phyloP scores from a whole-genome alignment of 1,140 invertebrate genomes.

The Luehdorfia chinensis region DNA sequence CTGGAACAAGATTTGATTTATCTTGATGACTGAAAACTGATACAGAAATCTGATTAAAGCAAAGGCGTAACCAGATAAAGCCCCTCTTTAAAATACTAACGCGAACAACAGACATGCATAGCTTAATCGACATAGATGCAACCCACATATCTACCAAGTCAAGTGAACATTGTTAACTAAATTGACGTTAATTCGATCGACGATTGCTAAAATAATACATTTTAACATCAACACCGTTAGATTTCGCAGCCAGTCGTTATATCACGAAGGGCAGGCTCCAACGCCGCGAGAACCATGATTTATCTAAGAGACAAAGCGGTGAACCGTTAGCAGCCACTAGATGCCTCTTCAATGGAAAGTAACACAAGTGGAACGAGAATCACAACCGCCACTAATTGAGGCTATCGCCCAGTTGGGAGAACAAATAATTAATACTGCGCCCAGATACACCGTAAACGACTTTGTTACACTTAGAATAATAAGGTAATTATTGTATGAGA shows the following conservation, averaged over 20 bases:
- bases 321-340: conserved; percentile 50
- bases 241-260: conserved; percentile 20
- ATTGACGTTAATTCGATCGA: not conserved
- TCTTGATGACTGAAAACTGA: no score
- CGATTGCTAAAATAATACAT: conserved; percentile 10
- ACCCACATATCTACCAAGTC: no score
- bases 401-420: conserved; percentile 25
- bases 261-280: conserved; percentile 33
- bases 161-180: no score
- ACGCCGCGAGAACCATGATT: conserved; percentile 26
- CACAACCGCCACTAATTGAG: conserved; percentile 48
- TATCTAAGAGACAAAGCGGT: conserved; percentile 52
- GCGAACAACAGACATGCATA: no score
- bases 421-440: conserved; percentile 15
- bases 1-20: no score
- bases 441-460: conserved; percentile 9
- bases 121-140: no score
- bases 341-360: conserved; percentile 50
- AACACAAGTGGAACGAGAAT: conserved; percentile 59
- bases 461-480: no score
- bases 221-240: conserved; percentile 6
- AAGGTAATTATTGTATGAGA: no score
- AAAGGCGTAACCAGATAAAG: no score
- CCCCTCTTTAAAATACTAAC: no score
- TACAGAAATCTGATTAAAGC: no score